phyloP scores from a whole-genome alignment of 1,140 invertebrate genomes.

The Hycleus cichorii region DNA sequence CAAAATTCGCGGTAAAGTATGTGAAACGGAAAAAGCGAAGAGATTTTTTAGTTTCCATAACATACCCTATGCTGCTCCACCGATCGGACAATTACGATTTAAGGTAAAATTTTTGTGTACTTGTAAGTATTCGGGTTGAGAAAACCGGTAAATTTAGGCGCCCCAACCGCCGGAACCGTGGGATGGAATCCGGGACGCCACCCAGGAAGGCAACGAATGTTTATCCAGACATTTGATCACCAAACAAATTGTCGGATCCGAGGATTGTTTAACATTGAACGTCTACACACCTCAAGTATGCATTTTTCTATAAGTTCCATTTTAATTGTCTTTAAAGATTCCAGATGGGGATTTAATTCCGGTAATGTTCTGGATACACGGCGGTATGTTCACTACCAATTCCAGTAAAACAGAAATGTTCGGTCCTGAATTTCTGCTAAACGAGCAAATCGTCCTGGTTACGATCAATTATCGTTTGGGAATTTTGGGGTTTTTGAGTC shows the following conservation, averaged over 20 bases:
- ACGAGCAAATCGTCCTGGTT: constrained; percentile 58
- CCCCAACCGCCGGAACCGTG: constrained; percentile 38
- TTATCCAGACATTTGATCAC: constrained; percentile 4
- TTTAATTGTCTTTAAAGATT: not conserved
- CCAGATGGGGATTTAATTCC: constrained; percentile 24
- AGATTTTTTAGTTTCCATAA: constrained; percentile 44
- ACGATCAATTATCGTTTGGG: constrained; percentile 62
- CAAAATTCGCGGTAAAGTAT: no score
- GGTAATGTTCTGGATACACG: constrained; percentile 47
- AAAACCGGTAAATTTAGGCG: constrained; percentile 3
- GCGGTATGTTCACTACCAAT: constrained; percentile 44
- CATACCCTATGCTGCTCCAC: constrained; percentile 61
- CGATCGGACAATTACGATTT: constrained; percentile 54
- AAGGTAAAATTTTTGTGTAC: constrained; percentile 34
- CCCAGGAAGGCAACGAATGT: constrained; percentile 24
- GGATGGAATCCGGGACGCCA: constrained; percentile 44
- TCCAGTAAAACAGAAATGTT: constrained; percentile 44
- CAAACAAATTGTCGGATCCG: constrained; percentile 30
- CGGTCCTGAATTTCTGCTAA: constrained; percentile 54
- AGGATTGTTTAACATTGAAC: constrained; percentile 70
- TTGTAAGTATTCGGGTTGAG: not conserved
- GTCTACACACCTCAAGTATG: constrained; percentile 50
- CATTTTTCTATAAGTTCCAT: not conserved
- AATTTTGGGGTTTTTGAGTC: constrained; percentile 36
- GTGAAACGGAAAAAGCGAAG: no score